phyloP scores from a whole-genome alignment of 2,888 invertebrate genomes.

The Cephus rjabovi region DNA sequence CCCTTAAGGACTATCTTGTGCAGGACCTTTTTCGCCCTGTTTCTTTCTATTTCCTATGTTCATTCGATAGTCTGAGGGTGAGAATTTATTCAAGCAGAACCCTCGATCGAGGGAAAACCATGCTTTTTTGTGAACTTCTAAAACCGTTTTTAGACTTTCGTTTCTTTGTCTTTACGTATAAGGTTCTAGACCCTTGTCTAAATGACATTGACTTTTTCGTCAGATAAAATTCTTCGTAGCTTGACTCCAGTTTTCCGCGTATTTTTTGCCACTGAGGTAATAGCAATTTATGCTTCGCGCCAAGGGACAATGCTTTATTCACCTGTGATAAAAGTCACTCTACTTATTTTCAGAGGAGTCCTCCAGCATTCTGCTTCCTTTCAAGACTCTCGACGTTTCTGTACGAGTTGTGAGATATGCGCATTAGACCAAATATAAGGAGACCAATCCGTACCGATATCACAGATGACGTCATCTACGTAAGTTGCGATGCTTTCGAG shows the following conservation, averaged over 20 bases:
- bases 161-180: neutral
- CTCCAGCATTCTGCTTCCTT: neutral
- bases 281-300: neutral
- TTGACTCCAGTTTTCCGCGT: neutral
- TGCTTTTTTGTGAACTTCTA: neutral
- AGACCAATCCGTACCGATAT: neutral
- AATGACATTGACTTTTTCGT: neutral
- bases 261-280: neutral
- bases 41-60: neutral
- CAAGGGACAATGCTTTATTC: neutral
- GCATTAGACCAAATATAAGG: neutral
- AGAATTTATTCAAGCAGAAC: neutral
- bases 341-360: neutral
- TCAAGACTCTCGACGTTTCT: neutral
- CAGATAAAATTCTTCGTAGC: neutral
- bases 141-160: neutral
- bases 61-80: neutral
- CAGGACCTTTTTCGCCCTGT: neutral
- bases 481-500: neutral
- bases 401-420: neutral
- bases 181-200: neutral
- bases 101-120: neutral
- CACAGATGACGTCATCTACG: neutral
- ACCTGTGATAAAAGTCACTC: neutral
- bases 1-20: neutral